Evolutionary conservation across 2,888 invertebrate species (phyloP).

Genomic region (Cyaniris semiargus): DNA sequence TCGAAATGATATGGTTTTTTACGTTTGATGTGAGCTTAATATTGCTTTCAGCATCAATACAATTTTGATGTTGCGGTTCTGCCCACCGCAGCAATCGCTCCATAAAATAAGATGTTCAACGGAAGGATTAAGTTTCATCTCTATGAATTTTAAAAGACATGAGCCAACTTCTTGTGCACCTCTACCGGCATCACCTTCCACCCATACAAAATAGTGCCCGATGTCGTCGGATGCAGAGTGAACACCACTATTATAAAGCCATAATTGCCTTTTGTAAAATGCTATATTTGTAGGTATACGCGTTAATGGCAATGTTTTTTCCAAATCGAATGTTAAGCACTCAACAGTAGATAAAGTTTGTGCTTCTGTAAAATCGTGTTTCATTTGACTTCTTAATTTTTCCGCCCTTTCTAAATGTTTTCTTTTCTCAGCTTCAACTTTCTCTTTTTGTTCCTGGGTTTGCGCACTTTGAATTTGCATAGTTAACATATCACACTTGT

Average conservation of each 20-base stretch:
- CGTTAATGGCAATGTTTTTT: slow-evolving; percentile 34
- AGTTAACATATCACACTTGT: slow-evolving; percentile 4
- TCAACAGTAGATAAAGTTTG: not conserved
- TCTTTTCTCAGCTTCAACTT: not conserved
- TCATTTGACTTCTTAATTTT: slow-evolving; percentile 7
- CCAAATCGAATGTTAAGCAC: slow-evolving; percentile 23
- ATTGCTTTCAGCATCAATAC: too few species aligned
- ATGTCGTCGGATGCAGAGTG: slow-evolving; percentile 31
- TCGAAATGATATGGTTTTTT: too few species aligned
- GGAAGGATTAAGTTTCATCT: too few species aligned
- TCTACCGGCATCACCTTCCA: slow-evolving; percentile 39
- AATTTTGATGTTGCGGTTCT: too few species aligned
- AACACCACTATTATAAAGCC: slow-evolving; percentile 34
- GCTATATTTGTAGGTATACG: slow-evolving; percentile 33
- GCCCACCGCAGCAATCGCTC: too few species aligned
- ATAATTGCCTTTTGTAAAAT: slow-evolving; percentile 36
- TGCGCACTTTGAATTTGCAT: not conserved
- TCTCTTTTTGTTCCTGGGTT: not conserved
- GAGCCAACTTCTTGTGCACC: slow-evolving; percentile 35
- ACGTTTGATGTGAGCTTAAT: too few species aligned
- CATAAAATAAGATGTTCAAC: too few species aligned
- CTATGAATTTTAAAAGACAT: not conserved
- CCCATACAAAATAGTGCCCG: slow-evolving; percentile 37
- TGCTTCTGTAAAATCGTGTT: not conserved
- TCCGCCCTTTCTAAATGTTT: not conserved